These are phyloP conservation scores for Gymnoscelis rufifasciata DNA, from an alignment of 2,888 invertebrate genomes.

Conservation along the genomic window DNA sequence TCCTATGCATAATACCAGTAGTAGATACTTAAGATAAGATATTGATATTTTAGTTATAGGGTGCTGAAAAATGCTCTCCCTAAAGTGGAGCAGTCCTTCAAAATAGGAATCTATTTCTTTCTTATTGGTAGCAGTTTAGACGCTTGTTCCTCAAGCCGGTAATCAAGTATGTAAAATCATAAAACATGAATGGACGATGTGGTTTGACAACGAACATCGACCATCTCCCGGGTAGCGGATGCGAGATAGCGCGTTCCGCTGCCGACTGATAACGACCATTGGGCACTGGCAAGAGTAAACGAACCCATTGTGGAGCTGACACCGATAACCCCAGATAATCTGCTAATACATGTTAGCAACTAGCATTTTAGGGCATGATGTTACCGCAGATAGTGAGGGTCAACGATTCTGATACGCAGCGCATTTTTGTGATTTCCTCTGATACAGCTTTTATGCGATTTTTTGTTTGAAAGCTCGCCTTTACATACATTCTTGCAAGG, in stretches of 20 bases:
- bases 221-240: slow-evolving; percentile 50
- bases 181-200: slow-evolving; percentile 17
- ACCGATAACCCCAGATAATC: slow-evolving; percentile 58
- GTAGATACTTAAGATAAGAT: no score
- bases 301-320: slow-evolving; percentile 47
- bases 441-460: background rate
- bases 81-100: no score
- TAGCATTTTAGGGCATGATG: slow-evolving; percentile 23
- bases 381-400: slow-evolving; percentile 17
- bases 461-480: background rate
- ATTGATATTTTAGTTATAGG: no score
- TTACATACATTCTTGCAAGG: background rate
- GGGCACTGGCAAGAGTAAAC: slow-evolving; percentile 56
- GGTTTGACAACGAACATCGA: slow-evolving; percentile 24
- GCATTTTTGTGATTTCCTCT: slow-evolving; percentile 5
- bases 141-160: no score
- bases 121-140: no score
- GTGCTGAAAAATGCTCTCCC: no score
- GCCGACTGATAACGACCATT: slow-evolving; percentile 60
- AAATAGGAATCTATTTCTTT: no score
- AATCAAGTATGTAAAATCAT: slow-evolving; percentile 11
- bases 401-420: slow-evolving; percentile 18
- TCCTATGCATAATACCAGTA: no score
- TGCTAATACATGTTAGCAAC: slow-evolving; percentile 40
- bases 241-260: slow-evolving; percentile 65